Conservation (phyloP, 2,888 invertebrate species). For the Quadroppia sp. region DNA sequence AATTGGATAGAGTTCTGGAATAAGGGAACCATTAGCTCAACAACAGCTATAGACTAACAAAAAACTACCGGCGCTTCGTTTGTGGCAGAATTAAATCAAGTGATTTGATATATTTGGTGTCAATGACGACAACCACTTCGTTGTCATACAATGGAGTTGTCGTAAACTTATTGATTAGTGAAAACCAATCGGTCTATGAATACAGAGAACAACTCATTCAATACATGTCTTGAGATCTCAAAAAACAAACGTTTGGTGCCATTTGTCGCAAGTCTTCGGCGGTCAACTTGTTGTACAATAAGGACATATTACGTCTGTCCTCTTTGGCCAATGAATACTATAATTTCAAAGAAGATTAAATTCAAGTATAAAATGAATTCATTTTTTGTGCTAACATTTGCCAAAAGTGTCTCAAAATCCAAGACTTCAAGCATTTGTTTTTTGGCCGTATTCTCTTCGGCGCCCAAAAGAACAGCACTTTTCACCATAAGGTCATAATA, state of each 20-base stretch:
- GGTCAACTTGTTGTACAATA: slow-evolving; percentile 83
- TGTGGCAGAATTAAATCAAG: slow-evolving; percentile 35
- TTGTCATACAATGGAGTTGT: slow-evolving; percentile 57
- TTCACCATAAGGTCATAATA: slow-evolving; percentile 62
- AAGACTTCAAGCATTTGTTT: slow-evolving; percentile 58
- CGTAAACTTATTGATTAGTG: slow-evolving; percentile 76
- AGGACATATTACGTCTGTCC: slow-evolving; percentile 80
- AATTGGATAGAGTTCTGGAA: slow-evolving; percentile 67
- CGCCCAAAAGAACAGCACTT: slow-evolving; percentile 78
- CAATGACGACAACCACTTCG: slow-evolving; percentile 76
- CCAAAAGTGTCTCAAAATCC: slow-evolving; percentile 80
- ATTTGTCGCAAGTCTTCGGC: slow-evolving; percentile 65
- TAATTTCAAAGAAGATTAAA: neutral
- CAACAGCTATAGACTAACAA: no score
- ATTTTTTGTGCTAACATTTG: slow-evolving; percentile 67
- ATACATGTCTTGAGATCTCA: neutral
- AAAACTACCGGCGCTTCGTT: slow-evolving; percentile 37
- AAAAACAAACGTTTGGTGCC: slow-evolving; percentile 59
- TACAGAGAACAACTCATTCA: neutral
- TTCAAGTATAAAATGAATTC: neutral
- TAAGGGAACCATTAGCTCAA: no score
- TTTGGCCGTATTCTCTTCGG: slow-evolving; percentile 58
- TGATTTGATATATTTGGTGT: slow-evolving; percentile 39
- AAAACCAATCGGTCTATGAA: slow-evolving; percentile 52
- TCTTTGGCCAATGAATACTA: slow-evolving; percentile 81